These are phyloP conservation scores for Apodemus agrarius DNA, from an alignment of 2,797 vertebrate genomes.

Conservation along the genomic window DNA sequence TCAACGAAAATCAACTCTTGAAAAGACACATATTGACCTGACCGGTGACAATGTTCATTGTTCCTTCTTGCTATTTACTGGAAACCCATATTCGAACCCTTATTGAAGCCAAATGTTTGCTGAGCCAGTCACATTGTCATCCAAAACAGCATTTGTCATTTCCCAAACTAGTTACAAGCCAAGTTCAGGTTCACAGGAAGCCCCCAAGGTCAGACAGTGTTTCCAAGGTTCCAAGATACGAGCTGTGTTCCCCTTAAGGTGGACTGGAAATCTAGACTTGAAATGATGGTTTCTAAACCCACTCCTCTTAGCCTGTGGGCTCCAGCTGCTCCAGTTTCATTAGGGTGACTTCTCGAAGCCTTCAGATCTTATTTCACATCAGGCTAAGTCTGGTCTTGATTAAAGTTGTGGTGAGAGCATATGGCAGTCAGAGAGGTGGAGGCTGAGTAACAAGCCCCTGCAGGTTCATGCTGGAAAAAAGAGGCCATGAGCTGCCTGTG, in stretches of 20 bases:
- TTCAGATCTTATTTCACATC: slow-evolving; percentile 77
- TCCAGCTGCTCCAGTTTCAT: slow-evolving; percentile 79
- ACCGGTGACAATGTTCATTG: background rate
- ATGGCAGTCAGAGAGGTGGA: slow-evolving; percentile 80
- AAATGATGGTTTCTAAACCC: slow-evolving; percentile 72
- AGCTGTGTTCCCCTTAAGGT: slow-evolving; percentile 54
- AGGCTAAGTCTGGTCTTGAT: slow-evolving; percentile 85
- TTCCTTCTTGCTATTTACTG: background rate
- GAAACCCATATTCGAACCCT: background rate
- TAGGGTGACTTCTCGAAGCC: slow-evolving; percentile 63
- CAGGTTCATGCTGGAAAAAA: slow-evolving; percentile 78
- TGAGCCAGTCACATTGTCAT: background rate
- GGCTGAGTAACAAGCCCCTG: slow-evolving; percentile 80
- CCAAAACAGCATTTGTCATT: slow-evolving; percentile 31
- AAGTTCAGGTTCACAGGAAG: slow-evolving; percentile 42
- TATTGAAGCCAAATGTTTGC: background rate
- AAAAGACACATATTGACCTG: background rate
- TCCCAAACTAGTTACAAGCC: slow-evolving; percentile 1
- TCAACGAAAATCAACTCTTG: slow-evolving; percentile 57
- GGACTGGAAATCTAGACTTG: slow-evolving; percentile 13
- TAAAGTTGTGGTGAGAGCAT: slow-evolving; percentile 75
- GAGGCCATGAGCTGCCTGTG: slow-evolving; percentile 82
- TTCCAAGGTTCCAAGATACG: background rate
- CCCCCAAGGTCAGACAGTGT: background rate
- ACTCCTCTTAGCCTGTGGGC: slow-evolving; percentile 33